Percentiles rank a stretch among this genome's conserved stretches.
phyloP scores from a whole-genome alignment of 2,113 vertebrate genomes.

The Sminthopsis crassicaudata region DNA sequence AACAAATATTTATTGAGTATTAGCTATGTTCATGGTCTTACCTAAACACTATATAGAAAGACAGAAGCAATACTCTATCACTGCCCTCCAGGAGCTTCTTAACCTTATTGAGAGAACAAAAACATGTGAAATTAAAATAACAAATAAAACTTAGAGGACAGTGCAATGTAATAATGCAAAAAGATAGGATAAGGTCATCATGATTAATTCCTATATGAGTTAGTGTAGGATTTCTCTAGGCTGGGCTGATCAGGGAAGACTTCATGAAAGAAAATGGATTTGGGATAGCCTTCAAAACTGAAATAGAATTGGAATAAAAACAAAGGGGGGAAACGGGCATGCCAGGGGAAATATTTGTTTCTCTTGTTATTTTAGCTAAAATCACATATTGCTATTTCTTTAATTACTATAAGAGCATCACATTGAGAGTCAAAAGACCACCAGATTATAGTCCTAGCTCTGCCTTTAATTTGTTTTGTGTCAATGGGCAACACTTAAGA shows the following conservation, averaged over 20 bases:
- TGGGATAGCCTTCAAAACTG: not conserved
- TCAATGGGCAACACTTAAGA: not conserved
- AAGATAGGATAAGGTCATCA: not conserved
- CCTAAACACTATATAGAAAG: not conserved
- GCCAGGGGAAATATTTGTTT: too few species aligned
- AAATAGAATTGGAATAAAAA: not conserved
- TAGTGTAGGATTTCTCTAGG: not conserved
- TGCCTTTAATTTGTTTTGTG: not conserved
- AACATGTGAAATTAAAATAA: not conserved
- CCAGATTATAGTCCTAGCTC: not conserved
- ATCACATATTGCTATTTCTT: not conserved
- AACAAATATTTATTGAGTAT: not conserved
- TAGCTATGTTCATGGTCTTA: not conserved
- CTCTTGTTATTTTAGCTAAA: too few species aligned
- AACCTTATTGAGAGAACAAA: not conserved
- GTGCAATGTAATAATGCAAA: not conserved
- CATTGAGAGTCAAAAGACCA: not conserved
- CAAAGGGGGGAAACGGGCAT: not conserved
- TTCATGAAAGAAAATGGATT: not conserved
- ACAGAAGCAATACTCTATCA: not conserved
- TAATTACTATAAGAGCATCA: not conserved
- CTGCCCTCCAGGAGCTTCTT: not conserved
- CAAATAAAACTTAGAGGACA: not conserved
- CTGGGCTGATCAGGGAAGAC: not conserved
- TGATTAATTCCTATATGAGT: not conserved